Conservation (phyloP, 2,888 invertebrate species). For the Drosophila borborema region DNA sequence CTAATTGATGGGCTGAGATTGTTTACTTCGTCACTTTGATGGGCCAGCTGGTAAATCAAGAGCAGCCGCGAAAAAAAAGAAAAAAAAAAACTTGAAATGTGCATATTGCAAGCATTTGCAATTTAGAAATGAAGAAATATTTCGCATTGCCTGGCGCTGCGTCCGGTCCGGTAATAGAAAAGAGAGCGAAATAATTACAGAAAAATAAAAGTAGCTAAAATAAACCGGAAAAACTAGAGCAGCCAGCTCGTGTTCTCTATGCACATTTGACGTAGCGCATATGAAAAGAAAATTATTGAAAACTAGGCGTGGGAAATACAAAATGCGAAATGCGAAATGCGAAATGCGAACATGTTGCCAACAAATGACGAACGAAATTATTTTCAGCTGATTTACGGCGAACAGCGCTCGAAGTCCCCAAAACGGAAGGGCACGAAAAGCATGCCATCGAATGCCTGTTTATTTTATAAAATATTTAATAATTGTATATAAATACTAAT, state of each 20-base stretch:
- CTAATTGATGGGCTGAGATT: conserved; percentile 33
- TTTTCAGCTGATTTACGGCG: conserved; percentile 52
- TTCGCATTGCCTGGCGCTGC: conserved; percentile 34
- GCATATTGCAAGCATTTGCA: conserved; percentile 22
- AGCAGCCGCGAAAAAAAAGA: conserved; percentile 40
- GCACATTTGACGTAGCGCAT: conserved; percentile 59
- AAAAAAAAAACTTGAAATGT: background rate
- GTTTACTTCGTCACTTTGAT: conserved; percentile 39
- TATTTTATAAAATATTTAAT: conserved; percentile 48
- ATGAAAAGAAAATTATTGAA: conserved; percentile 49
- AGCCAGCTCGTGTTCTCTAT: conserved; percentile 53
- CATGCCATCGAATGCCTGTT: conserved; percentile 30
- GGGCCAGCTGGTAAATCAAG: conserved; percentile 54
- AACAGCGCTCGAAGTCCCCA: background rate
- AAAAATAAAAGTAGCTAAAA: conserved; percentile 47
- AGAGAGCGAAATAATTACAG: background rate
- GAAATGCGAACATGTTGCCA: conserved; percentile 58
- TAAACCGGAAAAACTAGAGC: conserved; percentile 75
- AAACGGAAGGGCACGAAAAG: conserved; percentile 18
- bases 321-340: conserved; percentile 57
- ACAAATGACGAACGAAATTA: conserved; percentile 71
- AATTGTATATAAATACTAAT: conserved; percentile 46
- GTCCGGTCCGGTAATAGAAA: conserved; percentile 24
- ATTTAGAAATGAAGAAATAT: conserved; percentile 27
- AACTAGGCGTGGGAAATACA: conserved; percentile 70